Conservation (phyloP, 2,113 vertebrate species). For the Hydropotes inermis region DNA sequence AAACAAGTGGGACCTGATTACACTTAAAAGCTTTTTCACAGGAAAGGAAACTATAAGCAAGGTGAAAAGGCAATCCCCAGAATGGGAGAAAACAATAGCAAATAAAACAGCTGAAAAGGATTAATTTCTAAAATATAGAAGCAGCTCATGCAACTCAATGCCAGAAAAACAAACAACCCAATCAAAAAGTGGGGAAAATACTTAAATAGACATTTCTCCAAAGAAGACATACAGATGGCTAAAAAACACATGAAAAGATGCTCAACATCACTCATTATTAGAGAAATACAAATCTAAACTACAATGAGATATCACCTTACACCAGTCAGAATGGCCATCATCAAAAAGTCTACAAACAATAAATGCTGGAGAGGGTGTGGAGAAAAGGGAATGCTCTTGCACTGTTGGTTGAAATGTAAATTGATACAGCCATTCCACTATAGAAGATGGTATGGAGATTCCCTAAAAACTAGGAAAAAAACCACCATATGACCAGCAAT, state of each 20-base stretch:
- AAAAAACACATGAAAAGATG: background rate
- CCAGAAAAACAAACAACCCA: background rate
- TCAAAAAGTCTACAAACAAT: background rate
- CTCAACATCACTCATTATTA: background rate
- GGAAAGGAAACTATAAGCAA: background rate
- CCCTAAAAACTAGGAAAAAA: background rate
- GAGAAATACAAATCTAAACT: background rate
- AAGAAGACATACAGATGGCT: background rate
- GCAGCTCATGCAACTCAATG: background rate
- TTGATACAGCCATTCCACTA: background rate
- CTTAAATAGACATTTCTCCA: background rate
- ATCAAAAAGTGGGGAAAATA: background rate
- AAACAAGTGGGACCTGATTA: background rate
- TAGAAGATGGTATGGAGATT: background rate
- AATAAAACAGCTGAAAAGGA: background rate
- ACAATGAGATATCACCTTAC: background rate
- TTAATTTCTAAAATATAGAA: background rate
- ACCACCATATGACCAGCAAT: background rate
- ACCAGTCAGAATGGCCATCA: background rate
- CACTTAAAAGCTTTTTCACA: background rate
- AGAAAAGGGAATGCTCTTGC: background rate
- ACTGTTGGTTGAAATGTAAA: background rate
- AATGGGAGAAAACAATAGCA: background rate
- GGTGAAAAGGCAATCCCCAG: background rate
- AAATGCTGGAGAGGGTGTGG: background rate